Evolutionary conservation across 2,113 vertebrate species (phyloP).

Genomic region (Corythornis vintsioides): DNA sequence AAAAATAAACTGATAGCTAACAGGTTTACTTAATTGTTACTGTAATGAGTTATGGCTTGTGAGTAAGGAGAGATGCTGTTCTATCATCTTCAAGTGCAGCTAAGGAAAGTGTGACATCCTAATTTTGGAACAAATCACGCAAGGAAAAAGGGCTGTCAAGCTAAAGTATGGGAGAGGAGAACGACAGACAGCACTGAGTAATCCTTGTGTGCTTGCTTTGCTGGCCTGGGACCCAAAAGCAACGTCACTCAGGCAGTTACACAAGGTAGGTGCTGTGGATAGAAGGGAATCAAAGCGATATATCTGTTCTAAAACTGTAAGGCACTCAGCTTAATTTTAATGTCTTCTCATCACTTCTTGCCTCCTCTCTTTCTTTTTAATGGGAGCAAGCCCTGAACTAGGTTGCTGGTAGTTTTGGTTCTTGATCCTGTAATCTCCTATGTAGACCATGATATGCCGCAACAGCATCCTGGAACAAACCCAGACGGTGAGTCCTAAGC

Average conservation of each 20-base stretch:
- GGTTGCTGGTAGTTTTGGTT: background rate
- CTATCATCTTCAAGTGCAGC: background rate
- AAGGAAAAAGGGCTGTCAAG: background rate
- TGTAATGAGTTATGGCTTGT: background rate
- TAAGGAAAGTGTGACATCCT: background rate
- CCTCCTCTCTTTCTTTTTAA: background rate
- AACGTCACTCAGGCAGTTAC: background rate
- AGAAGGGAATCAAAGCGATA: background rate
- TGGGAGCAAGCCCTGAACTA: background rate
- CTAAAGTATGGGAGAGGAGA: background rate
- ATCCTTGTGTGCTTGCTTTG: background rate
- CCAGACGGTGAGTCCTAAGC: background rate
- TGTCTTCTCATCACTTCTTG: background rate
- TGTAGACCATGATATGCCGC: background rate
- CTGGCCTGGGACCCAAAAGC: background rate
- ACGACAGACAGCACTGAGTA: background rate
- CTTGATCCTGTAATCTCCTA: background rate
- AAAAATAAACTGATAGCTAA: background rate
- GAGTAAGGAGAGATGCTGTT: background rate
- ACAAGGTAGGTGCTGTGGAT: background rate
- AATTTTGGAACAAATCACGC: conserved; percentile 6
- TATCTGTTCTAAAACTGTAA: background rate
- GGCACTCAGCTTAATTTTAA: background rate
- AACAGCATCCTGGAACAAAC: background rate
- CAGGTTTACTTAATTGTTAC: conserved; percentile 31